Evolutionary conservation across 1,140 invertebrate species (phyloP).

Genomic region (Plutomurus gul): DNA sequence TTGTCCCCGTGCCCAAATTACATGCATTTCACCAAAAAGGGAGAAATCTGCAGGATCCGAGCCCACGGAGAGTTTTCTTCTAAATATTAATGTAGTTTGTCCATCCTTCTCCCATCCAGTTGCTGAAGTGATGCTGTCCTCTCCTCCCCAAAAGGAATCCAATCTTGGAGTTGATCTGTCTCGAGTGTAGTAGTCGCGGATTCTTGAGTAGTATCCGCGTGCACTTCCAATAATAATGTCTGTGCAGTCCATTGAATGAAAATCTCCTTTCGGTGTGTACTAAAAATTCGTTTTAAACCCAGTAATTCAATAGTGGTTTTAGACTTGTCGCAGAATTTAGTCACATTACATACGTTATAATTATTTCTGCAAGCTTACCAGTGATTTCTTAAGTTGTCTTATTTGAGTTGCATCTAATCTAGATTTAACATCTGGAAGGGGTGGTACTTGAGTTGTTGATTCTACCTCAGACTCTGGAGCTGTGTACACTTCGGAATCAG

Average conservation of each 20-base stretch:
- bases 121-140: constrained; percentile 81
- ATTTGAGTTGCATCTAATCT: neutral
- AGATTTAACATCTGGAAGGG: neutral
- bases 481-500: neutral
- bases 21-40: constrained; percentile 69
- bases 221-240: constrained; percentile 86
- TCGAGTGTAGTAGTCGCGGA: constrained; percentile 88
- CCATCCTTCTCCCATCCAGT: constrained; percentile 82
- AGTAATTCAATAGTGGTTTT: neutral
- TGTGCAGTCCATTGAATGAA: constrained; percentile 92
- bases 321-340: neutral
- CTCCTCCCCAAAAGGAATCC: constrained; percentile 86
- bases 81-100: constrained; percentile 84
- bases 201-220: constrained; percentile 73
- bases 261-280: constrained; percentile 58
- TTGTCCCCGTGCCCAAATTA: constrained; percentile 92
- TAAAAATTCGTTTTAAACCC: neutral
- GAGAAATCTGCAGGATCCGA: constrained; percentile 44
- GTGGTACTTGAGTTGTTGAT: neutral
- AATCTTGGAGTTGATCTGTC: constrained; percentile 84
- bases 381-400: neutral
- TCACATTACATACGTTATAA: neutral
- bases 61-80: constrained; percentile 73
- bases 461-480: neutral
- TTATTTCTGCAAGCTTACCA: neutral